Base-by-base conservation (phyloP, 2,797 vertebrate species). In the Ibycter americanus region DNA sequence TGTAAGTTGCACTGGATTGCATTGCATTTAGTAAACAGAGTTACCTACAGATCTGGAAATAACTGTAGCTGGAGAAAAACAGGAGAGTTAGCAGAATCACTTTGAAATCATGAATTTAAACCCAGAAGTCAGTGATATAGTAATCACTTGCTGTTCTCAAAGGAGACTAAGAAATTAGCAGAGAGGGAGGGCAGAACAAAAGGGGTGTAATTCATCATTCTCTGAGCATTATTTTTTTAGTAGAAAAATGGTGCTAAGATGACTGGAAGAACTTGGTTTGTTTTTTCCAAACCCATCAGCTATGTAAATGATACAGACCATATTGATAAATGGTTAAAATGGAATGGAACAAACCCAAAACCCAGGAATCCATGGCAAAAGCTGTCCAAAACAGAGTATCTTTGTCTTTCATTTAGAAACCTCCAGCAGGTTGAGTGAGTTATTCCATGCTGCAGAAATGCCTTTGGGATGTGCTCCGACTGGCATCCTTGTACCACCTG, bases 401-500 rank as follows among this genome's bases (percentile, higher is more conserved):
- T 89, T 65, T 44, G 22, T 54, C 44, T 90, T 91, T 88, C 52
- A 77, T 83, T 89, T 87, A 87, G 87, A 78, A 90, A 54, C 32
- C 40, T 87, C 58, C 87, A 95, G 76, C 83, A 93, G 74, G 55
- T 4, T 87, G 83, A 94, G 42, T 74, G 80, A 96, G 81, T 54
- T 93, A 78, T 89, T 89, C 63, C 46, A 42, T 26, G 26, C 71
- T 89, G 58, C 78, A 78, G 76, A 89, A 94, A 91, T 81, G 87
- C 83, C 92, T 94, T 86, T 94, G 87, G 89, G 90, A 96, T 79
- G 68, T 83, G 61, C 59, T 91, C 63, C 78, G 87, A 49, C 81
- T 89, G 92, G 86, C 78, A 85, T 90, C 12, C 67, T 61, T 85
- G 92, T 87, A 80, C 74, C 68, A 87, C 82, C 86, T 96, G 84